phyloP scores from a whole-genome alignment of 2,888 invertebrate species.

The Mellilla xanthometata region DNA sequence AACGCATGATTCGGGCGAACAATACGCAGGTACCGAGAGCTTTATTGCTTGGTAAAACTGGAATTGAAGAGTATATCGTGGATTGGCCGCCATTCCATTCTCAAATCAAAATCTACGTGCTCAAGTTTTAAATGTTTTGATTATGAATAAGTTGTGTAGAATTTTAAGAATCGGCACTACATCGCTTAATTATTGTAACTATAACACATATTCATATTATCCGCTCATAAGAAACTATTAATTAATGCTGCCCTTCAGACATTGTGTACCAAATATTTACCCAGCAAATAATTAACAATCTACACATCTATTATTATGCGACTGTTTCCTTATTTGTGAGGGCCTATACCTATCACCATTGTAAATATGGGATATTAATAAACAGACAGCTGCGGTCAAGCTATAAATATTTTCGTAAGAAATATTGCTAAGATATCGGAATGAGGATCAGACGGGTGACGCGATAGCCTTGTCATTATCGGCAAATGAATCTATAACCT shows the following conservation, averaged over 20 bases:
- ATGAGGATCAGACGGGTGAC: conserved; percentile 40
- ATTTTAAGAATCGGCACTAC: no score
- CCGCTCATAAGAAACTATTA: background rate
- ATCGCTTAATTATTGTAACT: no score
- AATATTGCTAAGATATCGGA: conserved; percentile 52
- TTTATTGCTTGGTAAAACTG: background rate
- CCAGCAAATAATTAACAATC: conserved; percentile 17
- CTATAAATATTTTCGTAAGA: conserved; percentile 37
- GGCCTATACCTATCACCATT: conserved; percentile 10
- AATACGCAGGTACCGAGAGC: background rate
- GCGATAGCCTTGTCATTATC: conserved; percentile 47
- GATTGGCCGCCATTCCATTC: no score
- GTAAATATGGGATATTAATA: conserved; percentile 24
- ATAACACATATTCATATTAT: background rate
- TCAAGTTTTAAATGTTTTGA: no score
- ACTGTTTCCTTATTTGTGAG: conserved; percentile 18
- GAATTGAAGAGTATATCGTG: background rate
- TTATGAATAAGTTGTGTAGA: no score
- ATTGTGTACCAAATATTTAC: conserved; percentile 10
- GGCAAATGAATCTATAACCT: conserved; percentile 51
- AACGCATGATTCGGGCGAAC: conserved; percentile 15
- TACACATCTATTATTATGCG: conserved; percentile 10
- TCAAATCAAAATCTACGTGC: no score
- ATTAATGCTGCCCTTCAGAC: background rate
- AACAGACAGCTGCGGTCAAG: conserved; percentile 16